A percentile compares a stretch with the other conserved stretches of the same genome.
phyloP scores from a whole-genome alignment of 1,140 invertebrate genomes.

The Homarus americanus region DNA sequence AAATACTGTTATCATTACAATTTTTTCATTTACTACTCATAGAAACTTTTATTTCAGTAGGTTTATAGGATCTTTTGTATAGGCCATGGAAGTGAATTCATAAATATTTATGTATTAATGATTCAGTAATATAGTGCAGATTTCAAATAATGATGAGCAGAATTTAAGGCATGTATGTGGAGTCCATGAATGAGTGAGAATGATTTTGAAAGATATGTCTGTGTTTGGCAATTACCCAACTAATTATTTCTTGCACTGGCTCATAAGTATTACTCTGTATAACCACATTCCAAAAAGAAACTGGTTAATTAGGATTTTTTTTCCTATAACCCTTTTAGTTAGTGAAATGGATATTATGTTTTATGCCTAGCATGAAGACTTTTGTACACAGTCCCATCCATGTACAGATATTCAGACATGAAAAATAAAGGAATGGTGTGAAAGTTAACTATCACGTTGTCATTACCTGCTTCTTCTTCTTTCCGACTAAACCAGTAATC shows the following conservation, averaged over 20 bases:
- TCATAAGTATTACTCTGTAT: slow-evolving; percentile 68
- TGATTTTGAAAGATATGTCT: slow-evolving; percentile 32
- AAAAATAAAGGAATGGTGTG: slow-evolving; percentile 73
- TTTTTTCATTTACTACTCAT: slow-evolving; percentile 56
- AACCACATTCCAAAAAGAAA: slow-evolving; percentile 64
- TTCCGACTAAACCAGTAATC: slow-evolving; percentile 45
- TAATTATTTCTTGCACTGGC: slow-evolving; percentile 66
- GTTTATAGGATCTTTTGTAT: slow-evolving; percentile 44
- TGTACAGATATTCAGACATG: slow-evolving; percentile 66
- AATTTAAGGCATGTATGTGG: slow-evolving; percentile 46
- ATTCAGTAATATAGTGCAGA: slow-evolving; percentile 51
- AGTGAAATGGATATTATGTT: slow-evolving; percentile 52
- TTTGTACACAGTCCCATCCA: slow-evolving; percentile 72
- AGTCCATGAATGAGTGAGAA: slow-evolving; percentile 45
- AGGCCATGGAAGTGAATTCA: slow-evolving; percentile 66
- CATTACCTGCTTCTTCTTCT: slow-evolving; percentile 30
- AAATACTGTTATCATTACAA: slow-evolving; percentile 63
- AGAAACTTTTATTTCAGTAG: slow-evolving; percentile 61
- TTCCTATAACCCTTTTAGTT: slow-evolving; percentile 60
- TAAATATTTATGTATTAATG: slow-evolving; percentile 63
- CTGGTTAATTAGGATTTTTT: slow-evolving; percentile 49
- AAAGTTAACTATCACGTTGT: slow-evolving; percentile 60
- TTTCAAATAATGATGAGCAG: slow-evolving; percentile 27
- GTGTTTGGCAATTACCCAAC: slow-evolving; percentile 51
- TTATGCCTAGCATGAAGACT: slow-evolving; percentile 64